Evolutionary conservation across 1,140 invertebrate species (phyloP).

Genomic region (Conopomorpha cramerella): DNA sequence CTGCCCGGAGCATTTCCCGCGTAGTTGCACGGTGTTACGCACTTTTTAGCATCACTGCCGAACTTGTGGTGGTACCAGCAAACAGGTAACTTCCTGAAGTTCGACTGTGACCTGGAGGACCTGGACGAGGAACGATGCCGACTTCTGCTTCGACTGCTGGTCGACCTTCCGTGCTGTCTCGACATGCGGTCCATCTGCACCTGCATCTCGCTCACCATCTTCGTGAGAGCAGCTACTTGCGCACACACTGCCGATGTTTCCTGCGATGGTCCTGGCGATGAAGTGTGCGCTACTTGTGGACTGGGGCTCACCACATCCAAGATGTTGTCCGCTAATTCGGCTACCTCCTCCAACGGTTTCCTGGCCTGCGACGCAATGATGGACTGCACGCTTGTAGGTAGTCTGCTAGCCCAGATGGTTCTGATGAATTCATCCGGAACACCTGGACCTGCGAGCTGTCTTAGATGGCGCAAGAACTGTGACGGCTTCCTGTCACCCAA

Average conservation of each 20-base stretch:
- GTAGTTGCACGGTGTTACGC: constrained; percentile 9
- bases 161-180: too few species aligned
- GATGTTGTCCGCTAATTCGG: too few species aligned
- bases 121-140: neutral
- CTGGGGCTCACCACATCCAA: too few species aligned
- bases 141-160: constrained; percentile 2
- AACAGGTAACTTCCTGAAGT: neutral
- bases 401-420: constrained; percentile 18
- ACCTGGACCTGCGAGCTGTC: constrained; percentile 7
- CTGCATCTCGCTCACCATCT: too few species aligned
- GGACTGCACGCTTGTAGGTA: constrained; percentile 5
- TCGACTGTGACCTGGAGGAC: constrained; percentile 4
- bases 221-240: too few species aligned
- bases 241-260: too few species aligned
- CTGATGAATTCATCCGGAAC: constrained; percentile 11
- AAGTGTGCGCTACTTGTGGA: too few species aligned
- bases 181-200: too few species aligned
- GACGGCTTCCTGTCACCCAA: constrained; percentile 19
- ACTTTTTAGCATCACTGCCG: constrained; percentile 6
- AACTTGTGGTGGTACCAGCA: constrained; percentile 11
- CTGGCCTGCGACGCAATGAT: constrained; percentile 4
- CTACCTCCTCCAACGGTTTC: neutral
- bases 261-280: too few species aligned
- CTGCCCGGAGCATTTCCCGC: constrained; percentile 10
- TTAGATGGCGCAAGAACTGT: constrained; percentile 15